These are phyloP conservation scores for Tauraco erythrolophus DNA, from an alignment of 2,113 vertebrate genomes.

Conservation along the genomic window DNA sequence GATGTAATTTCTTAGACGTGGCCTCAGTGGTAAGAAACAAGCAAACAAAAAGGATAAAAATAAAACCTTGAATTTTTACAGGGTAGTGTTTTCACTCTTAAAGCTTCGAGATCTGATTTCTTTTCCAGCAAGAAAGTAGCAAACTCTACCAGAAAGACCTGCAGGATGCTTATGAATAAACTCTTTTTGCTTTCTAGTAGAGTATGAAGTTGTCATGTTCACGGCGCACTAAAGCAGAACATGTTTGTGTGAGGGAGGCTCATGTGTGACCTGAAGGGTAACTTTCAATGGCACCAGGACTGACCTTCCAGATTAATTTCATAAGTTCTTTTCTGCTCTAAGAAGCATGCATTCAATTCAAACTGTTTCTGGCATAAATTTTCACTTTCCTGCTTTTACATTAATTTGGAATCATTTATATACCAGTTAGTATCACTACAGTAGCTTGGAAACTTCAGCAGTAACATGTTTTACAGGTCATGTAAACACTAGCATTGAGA, in stretches of 20 bases:
- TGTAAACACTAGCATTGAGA: neutral
- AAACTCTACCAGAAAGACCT: neutral
- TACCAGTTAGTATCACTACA: neutral
- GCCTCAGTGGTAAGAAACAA: neutral
- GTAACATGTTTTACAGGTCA: neutral
- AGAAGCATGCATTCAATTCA: neutral
- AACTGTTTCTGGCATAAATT: neutral
- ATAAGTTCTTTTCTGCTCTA: neutral
- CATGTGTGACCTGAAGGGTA: neutral
- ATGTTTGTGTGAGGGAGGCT: rapidly evolving
- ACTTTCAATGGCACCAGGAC: neutral
- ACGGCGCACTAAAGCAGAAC: neutral
- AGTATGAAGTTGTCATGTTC: rapidly evolving
- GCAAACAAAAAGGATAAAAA: neutral
- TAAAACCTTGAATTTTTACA: neutral
- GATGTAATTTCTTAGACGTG: neutral
- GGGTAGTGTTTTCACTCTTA: neutral
- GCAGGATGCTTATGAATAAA: neutral
- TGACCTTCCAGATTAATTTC: neutral
- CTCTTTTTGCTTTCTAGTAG: neutral
- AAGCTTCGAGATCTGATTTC: neutral
- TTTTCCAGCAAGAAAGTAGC: neutral
- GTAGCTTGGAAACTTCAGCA: neutral
- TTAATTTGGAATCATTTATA: neutral
- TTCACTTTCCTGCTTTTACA: neutral